Evolutionary conservation across 2,797 vertebrate species (phyloP).

Genomic region (Fringilla coelebs): DNA sequence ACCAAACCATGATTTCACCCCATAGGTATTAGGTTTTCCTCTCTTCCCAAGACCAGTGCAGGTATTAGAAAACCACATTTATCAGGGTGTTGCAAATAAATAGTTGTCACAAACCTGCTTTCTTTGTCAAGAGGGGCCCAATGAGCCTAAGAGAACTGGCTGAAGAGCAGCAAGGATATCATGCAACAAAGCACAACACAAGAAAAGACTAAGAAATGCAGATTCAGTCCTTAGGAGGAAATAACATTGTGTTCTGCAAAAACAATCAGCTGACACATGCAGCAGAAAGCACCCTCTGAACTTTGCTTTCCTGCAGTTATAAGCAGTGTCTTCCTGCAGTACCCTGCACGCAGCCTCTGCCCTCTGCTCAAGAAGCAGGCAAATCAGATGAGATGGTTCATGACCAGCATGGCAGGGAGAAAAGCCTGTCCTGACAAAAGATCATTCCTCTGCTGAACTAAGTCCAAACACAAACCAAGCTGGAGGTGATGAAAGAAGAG

Average conservation of each 20-base stretch:
- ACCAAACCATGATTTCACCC: not conserved
- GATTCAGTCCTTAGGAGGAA: not conserved
- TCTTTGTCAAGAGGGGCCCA: not conserved
- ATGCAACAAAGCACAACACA: not conserved
- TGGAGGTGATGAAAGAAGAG: not conserved
- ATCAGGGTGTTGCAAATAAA: not conserved
- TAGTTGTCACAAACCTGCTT: not conserved
- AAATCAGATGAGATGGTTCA: not conserved
- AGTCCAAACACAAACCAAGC: not conserved
- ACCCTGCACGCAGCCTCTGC: not conserved
- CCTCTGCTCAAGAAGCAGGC: not conserved
- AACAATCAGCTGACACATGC: not conserved
- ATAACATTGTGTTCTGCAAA: not conserved
- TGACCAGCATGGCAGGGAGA: not conserved
- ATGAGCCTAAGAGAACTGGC: not conserved
- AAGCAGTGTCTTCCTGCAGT: accelerated
- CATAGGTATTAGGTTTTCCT: not conserved
- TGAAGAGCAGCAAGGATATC: not conserved
- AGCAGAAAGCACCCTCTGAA: not conserved
- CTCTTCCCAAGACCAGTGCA: not conserved
- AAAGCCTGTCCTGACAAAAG: not conserved
- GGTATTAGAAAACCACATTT: conserved; percentile 12
- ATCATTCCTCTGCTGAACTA: not conserved
- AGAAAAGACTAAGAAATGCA: not conserved
- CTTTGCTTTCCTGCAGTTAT: not conserved